Base-by-base conservation (phyloP, 2,888 invertebrate species). In the Phaonia tiefii region DNA sequence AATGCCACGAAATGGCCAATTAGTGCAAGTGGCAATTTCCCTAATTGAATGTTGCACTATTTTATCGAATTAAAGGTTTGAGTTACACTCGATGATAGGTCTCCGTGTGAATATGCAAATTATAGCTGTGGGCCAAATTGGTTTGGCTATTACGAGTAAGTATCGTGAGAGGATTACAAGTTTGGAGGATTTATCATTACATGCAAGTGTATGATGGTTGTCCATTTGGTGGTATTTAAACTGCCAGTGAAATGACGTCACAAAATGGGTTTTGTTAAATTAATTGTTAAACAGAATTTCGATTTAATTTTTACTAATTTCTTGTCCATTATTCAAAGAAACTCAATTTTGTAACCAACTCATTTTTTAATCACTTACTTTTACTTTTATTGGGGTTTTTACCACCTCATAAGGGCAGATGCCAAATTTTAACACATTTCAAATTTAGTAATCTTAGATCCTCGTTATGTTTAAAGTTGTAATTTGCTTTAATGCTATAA, bases 11-110 rank as follows among this genome's bases (percentile, higher is more conserved):
- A 78, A 75, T 63, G 77, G 54, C 49, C 75, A 78, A 78, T 81
- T 81, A 81, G 66, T 54, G 25, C 15, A 67, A 71, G 67, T 76
- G 80, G 39, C 77, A 78, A 81, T 81, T 81, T 81, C n/a, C 46
- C 78, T 75, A 81, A 81, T 81, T 81, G 77, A 77, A 81, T 72
- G 77, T 78, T 78, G 72, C 77, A 74, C 72, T 69, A 72, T 77
- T 63, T 31, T 26, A 31, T 72, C 46, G 46, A 60, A 78, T 80
- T 77, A 80, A 54, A 71, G 70, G 58, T 74, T 75, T 75, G 22
- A 69, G 63, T 20, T 67, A 46, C 75, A 75, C 56, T 67, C 71
- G 26, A 72, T 63, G 67, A 71, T 66, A 42, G 70, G 39, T 20
- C 11, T 2, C 26, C 17, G 42, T 60, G 60, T 60, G 60, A 60